Evolutionary conservation across 2,113 vertebrate genomes (phyloP), one percentile per base, ranked within the genome.

Genomic region (Thryonomys swinderianus): DNA sequence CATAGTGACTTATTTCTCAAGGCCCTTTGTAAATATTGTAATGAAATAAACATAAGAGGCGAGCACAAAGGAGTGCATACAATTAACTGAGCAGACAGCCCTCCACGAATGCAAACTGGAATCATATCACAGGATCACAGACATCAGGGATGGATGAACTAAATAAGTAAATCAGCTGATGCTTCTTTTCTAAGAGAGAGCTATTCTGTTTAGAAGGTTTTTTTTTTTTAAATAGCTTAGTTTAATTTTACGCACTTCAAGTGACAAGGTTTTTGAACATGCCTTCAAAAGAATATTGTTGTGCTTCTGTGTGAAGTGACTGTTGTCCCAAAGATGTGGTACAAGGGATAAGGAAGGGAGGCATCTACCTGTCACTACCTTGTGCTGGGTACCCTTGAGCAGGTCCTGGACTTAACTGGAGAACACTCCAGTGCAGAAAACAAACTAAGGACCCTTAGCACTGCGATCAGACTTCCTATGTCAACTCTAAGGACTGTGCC

Each of bases 21-120:
- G 94, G 93, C 94, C 89, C 97, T 98, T 97, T 96, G 96, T 98
- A 96, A 97, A 97, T 96, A 96, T 93, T 88, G 91, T 96, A 97
- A 98, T 97, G 96, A 97, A 98, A 96, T 95, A 97, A 96, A 98
- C 97, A 97, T 98, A 96, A 98, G 97, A 96, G 82, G 55, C 2
- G 3, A 92, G 95, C 85, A 95, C 93, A 96, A 97, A 96, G 95
- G 74, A 61, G 48, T 11, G 73, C 64, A 89, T 96, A 96, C 86
- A 95, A 97, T 97, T 96, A 98, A 85, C 91, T 93, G 83, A 40
- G 81, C 92, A 97, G 95, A 94, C 67, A 61, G 92, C 73, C 48
- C 74, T 94, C 83, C n/a, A 1, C 7, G 57, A 94, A 92, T 92
- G 96, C 90, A 90, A 95, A 95, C 2, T 81, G 8, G 69, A 96